A percentile compares a stretch with the other conserved stretches of the same genome.
Conservation (phyloP, 2,113 vertebrate species). For the Ceyx margarethae region DNA sequence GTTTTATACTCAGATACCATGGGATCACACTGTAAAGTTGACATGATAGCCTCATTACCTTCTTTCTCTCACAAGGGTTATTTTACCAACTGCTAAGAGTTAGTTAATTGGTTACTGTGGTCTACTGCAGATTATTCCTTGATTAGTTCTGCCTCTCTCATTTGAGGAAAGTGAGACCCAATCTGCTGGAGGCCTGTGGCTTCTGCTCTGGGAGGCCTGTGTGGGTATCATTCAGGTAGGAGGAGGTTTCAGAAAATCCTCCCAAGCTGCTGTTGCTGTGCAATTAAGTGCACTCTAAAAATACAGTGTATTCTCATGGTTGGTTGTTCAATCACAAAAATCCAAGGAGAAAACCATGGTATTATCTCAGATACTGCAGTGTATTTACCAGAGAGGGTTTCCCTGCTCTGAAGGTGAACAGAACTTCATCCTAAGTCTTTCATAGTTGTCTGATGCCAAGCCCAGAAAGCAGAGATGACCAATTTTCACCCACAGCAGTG, state of each 20-base stretch:
- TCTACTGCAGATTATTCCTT: not conserved
- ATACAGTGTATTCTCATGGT: not conserved
- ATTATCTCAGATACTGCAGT: not conserved
- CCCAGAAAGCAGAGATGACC: not conserved
- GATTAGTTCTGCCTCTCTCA: not conserved
- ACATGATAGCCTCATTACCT: not conserved
- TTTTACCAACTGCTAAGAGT: not conserved
- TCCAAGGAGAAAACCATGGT: not conserved
- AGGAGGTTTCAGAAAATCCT: not conserved
- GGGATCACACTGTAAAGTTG: not conserved
- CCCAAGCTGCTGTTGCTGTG: not conserved
- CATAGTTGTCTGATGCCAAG: not conserved
- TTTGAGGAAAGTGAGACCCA: not conserved
- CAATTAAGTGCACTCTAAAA: not conserved
- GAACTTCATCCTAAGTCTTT: not conserved
- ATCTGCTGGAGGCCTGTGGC: not conserved
- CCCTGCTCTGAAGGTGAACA: not conserved
- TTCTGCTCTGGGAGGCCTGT: not conserved
- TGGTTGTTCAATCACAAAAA: not conserved
- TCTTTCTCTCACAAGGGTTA: not conserved
- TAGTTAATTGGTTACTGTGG: not conserved
- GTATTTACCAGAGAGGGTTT: not conserved
- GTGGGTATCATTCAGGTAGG: not conserved
- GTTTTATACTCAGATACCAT: not conserved
- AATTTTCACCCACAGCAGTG: fast-evolving